Evolutionary conservation across 1,140 invertebrate genomes (phyloP).

Genomic region (Drosophila kohkoa): DNA sequence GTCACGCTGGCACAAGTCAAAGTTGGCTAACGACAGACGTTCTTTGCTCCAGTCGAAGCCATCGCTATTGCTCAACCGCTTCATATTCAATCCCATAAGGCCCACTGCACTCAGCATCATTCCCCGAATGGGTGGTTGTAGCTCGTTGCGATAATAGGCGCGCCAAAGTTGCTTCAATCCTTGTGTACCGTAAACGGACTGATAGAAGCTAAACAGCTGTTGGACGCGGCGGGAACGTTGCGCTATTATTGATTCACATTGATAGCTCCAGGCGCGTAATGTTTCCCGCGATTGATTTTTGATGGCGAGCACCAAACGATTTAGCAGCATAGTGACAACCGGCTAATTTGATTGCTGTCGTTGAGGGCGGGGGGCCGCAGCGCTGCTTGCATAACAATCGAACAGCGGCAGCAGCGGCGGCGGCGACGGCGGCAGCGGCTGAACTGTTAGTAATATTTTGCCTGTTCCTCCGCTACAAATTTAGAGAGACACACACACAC

Average conservation of each 20-base stretch:
- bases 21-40: conserved; percentile 68
- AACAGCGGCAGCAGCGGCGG: conserved; percentile 13
- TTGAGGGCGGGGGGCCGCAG: conserved; percentile 35
- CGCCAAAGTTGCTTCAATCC: conserved; percentile 86
- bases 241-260: conserved; percentile 88
- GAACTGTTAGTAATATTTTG: conserved; percentile 32
- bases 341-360: conserved; percentile 62
- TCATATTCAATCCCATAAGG: conserved; percentile 68
- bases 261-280: conserved; percentile 86
- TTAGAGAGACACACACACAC: conserved; percentile 33
- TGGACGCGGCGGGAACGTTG: conserved; percentile 87
- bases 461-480: conserved; percentile 61
- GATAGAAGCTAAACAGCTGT: conserved; percentile 88
- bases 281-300: conserved; percentile 85
- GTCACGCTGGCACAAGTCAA: conserved; percentile 69
- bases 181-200: conserved; percentile 87
- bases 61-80: conserved; percentile 45
- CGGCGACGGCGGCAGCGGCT: conserved; percentile 14
- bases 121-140: conserved; percentile 70
- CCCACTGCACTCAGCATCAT: conserved; percentile 75
- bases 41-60: conserved; percentile 77
- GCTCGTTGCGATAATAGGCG: conserved; percentile 84
- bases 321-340: conserved; percentile 66
- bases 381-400: conserved; percentile 48
- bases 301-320: conserved; percentile 77